These are phyloP conservation scores for Chiloscyllium punctatum DNA, from an alignment of 2,797 vertebrate genomes.

Conservation along the genomic window DNA sequence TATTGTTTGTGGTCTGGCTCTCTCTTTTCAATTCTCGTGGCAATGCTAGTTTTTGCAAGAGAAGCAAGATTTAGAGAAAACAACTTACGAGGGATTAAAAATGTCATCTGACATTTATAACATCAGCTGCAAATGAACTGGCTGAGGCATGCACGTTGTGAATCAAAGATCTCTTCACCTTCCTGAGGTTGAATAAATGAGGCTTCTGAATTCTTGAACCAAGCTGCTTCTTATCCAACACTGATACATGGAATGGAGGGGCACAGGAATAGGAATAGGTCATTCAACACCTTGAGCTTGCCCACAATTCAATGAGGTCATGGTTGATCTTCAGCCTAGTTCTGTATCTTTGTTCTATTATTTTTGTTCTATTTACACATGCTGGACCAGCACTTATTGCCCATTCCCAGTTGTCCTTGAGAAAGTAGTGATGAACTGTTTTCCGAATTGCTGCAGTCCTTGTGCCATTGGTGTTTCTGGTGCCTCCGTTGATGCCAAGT, in stretches of 20 bases:
- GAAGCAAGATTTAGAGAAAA: background rate
- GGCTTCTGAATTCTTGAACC: background rate
- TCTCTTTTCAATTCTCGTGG: background rate
- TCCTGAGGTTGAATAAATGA: background rate
- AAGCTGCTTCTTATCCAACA: background rate
- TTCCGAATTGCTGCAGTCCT: too few species aligned
- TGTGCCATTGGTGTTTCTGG: too few species aligned
- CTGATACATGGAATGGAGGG: background rate
- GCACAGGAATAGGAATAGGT: too few species aligned
- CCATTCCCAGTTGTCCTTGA: too few species aligned
- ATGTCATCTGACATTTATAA: background rate
- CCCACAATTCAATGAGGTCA: background rate
- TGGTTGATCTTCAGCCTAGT: background rate
- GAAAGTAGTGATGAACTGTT: too few species aligned
- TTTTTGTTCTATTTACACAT: too few species aligned
- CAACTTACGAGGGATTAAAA: background rate
- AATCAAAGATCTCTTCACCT: background rate
- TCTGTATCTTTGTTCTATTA: too few species aligned
- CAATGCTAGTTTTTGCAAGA: background rate
- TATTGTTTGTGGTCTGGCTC: background rate
- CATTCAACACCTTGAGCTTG: background rate
- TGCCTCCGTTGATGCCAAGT: too few species aligned
- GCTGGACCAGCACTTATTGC: too few species aligned
- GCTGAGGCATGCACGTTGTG: background rate
- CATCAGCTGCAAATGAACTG: background rate